These are phyloP conservation scores for Euglossa dilemma DNA, from an alignment of 1,140 invertebrate species.

Conservation along the genomic window DNA sequence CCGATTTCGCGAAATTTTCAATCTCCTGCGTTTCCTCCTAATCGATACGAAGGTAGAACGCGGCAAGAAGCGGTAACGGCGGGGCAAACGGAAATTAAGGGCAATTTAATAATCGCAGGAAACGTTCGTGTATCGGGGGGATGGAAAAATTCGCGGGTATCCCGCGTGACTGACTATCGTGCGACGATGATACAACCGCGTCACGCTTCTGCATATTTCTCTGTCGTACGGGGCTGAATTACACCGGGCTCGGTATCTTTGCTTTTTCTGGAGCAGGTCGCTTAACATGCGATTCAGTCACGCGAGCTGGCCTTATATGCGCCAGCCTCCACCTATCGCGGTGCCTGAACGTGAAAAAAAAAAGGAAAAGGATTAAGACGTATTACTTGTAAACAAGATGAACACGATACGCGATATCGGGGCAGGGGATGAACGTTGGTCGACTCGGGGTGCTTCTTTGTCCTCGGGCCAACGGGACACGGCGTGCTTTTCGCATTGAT, in stretches of 20 bases:
- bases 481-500: no score
- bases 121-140: neutral
- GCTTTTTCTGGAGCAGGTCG: constrained; percentile 47
- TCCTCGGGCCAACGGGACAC: no score
- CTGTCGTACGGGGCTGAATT: constrained; percentile 33
- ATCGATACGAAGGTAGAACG: neutral
- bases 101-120: neutral
- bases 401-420: constrained; percentile 9
- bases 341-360: constrained; percentile 8
- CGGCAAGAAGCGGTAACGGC: no score
- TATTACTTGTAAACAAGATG: constrained; percentile 54
- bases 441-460: neutral
- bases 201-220: constrained; percentile 42
- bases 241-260: constrained; percentile 31
- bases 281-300: constrained; percentile 44
- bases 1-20: neutral
- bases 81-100: neutral
- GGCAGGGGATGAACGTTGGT: neutral
- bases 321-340: constrained; percentile 30
- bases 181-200: constrained; percentile 30
- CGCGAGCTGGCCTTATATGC: constrained; percentile 17
- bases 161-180: constrained; percentile 3
- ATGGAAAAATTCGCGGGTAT: neutral
- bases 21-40: neutral
- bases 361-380: constrained; percentile 35